Evolutionary conservation across 2,888 invertebrate species (phyloP), one percentile per base, ranked within the genome.

Genomic region (Unio delphinus): DNA sequence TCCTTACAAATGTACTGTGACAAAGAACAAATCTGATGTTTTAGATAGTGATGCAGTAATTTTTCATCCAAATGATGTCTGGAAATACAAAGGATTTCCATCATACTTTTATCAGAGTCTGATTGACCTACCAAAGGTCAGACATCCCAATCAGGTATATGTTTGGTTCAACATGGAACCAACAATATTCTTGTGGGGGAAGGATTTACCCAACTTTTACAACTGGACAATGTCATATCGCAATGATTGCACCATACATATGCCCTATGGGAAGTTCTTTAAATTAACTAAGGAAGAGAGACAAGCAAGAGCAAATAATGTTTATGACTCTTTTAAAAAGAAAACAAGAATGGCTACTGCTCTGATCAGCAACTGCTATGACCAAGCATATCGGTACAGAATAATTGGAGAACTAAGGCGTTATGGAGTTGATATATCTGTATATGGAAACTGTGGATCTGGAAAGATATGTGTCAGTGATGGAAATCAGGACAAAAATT

Each of bases 141-240:
- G 83, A 4, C 61, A 63, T 20, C 77, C 82, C 2, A 62, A 76
- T 57, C 85, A 85, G 74, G 79, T 82, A 4, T 85, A 84, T 84
- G 73, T 84, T n/a, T 54, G 84, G 17, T 73, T 70, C 30, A 82
- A 80, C 56, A 69, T 81, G 61, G 85, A 85, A 67, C 85, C 85
- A 2, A 80, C 84, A 11, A 74, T 78, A 7, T 72, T 80, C 26
- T 72, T 80, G 17, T 82, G 78, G 57, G 73, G 82, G 26, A 45
- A 45, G 45, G 73, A 78, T 63, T 65, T 80, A n/a, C 64, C 45
- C 6, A 68, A 72, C 26, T 45, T 45, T 45, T 84, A 84, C 67
- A 85, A 85, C 69, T 85, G 84, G 85, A 85, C 85, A 1, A 72
- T 74, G 15, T 80, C 77, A 73, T 83, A 85, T 69, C 72, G 83